phyloP scores from a whole-genome alignment of 2,797 vertebrate genomes.

The Chrosomus eos region DNA sequence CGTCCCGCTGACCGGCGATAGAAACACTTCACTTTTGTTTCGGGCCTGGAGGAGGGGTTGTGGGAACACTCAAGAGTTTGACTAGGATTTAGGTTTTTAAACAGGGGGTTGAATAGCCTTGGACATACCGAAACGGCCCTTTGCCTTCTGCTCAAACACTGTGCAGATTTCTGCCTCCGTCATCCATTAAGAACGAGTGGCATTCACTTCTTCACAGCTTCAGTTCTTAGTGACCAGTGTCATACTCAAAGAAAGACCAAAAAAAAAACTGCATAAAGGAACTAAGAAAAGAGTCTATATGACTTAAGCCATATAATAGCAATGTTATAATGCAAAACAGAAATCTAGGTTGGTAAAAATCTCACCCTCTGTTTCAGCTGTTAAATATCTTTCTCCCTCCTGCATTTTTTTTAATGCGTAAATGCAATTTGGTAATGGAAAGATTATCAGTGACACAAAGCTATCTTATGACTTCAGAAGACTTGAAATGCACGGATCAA shows the following conservation, averaged over 20 bases:
- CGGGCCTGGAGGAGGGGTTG: constrained; percentile 21
- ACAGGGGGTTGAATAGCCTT: constrained; percentile 21
- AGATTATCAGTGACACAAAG: neutral
- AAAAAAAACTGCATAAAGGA: neutral
- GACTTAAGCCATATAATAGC: neutral
- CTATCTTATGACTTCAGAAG: neutral
- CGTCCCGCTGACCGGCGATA: neutral
- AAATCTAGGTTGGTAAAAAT: neutral
- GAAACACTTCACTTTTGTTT: constrained; percentile 39
- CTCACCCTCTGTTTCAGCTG: neutral
- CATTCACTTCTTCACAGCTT: constrained; percentile 12
- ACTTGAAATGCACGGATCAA: neutral
- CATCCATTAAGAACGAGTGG: neutral
- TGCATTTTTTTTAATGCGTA: neutral
- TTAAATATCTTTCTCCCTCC: neutral
- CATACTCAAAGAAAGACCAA: neutral
- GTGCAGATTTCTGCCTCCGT: neutral
- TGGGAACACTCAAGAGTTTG: constrained; percentile 37
- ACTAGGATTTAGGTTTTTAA: constrained; percentile 27
- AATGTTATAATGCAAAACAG: neutral
- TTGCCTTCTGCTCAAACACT: constrained; percentile 15
- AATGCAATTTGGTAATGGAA: neutral
- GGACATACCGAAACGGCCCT: constrained; percentile 17
- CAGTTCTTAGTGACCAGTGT: neutral
- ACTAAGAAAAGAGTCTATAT: neutral